Evolutionary conservation across 1,140 invertebrate species (phyloP), one percentile per base, ranked within the genome.

Genomic region (Zaprionus kolodkinae): DNA sequence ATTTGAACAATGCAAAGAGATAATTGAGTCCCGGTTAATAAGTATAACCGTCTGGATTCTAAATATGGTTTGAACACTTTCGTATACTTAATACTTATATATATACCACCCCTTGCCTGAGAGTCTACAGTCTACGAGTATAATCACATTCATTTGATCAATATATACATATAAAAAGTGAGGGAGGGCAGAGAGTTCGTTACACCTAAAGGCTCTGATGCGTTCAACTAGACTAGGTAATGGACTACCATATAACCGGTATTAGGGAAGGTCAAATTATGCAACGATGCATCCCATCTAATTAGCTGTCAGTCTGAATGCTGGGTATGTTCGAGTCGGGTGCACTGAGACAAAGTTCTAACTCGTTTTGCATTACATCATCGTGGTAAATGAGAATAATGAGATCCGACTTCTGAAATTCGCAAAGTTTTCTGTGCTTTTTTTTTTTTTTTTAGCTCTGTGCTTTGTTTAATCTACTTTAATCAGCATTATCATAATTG

Each of bases 341-440:
- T 25, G 45, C 45, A 25, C 17, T 12, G 40, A 15, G 17, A 2
- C 45, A 11, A 17, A 12, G 17, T 25, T 50, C 45, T 25, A 50
- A 50, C 45, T 50, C 17, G 45, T 50, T 50, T 50, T 50, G 45
- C 45, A 50, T 50, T 50, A 50, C 45, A 50, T 50, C 45, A 50
- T 50, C 45, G 17, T 50, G 45, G 17, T 50, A 50, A 50, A 50
- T 21, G 45, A 15, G 45, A 50, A 50, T 50, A 50, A 50, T 50
- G 17, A 50, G 45, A 50, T 50, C 11, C 17, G 17, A 25, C 17
- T 25, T 50, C 3, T 11, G 17, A 50, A 50, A 50, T 50, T 50
- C 45, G 45, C 45, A 50, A 50, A 50, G 17, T 50, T 25, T 3
- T 45, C 9, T 9, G 7, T 30, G 25, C 30, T 1, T 21, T 21